phyloP scores from a whole-genome alignment of 1,140 invertebrate genomes.

The Subanguina moxae region DNA sequence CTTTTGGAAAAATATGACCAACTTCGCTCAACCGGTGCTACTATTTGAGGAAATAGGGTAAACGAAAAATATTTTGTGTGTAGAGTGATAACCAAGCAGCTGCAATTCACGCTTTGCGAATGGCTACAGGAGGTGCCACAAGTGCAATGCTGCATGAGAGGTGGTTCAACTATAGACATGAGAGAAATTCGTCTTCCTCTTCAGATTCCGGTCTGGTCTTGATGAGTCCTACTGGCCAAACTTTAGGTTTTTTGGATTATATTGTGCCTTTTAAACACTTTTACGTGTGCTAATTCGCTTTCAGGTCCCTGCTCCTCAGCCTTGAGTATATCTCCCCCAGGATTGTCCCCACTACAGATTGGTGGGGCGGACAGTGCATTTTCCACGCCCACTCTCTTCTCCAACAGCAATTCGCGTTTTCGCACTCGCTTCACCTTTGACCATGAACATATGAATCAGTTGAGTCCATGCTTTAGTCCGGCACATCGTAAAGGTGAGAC shows the following conservation, averaged over 20 bases:
- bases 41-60: too few species aligned
- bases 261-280: conserved; percentile 9
- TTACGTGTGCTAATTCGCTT: too few species aligned
- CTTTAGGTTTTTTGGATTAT: conserved; percentile 30
- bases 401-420: conserved; percentile 7
- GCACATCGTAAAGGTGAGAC: conserved; percentile 4
- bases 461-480: neutral
- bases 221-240: conserved; percentile 26
- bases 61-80: neutral
- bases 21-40: too few species aligned
- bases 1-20: too few species aligned
- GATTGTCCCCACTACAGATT: conserved; percentile 37
- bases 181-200: conserved; percentile 33
- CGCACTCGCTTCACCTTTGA: conserved; percentile 41
- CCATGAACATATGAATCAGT: conserved; percentile 20
- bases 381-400: conserved; percentile 34
- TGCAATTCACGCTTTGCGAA: conserved; percentile 26
- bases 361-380: conserved; percentile 30
- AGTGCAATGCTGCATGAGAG: conserved; percentile 36
- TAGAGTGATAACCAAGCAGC: conserved; percentile 4
- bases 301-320: conserved; percentile 23
- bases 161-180: conserved; percentile 21
- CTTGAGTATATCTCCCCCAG: conserved; percentile 26
- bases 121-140: conserved; percentile 29
- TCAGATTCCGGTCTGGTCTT: conserved; percentile 38